Evolutionary conservation across 2,888 invertebrate genomes (phyloP), one percentile per base, ranked within the genome.

Genomic region (Ophioninae sp.): DNA sequence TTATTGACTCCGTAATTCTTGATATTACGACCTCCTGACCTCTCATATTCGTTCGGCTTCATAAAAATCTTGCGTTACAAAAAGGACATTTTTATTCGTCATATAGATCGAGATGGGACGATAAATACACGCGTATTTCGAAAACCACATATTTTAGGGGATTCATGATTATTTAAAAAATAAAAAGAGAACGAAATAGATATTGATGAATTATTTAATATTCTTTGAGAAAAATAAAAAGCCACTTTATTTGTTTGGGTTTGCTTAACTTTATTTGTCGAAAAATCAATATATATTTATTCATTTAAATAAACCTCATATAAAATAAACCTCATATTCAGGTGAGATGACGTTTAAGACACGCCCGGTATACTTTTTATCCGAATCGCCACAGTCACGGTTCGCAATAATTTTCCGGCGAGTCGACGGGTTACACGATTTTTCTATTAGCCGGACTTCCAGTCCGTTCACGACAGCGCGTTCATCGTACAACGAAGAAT

Each of bases 401-500:
- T 88, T 89, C 83, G 87, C 88, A 88, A 91, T 91, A 91, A 91
- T 90, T 91, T 89, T 85, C 85, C 79, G 50, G 62, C 72, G 69
- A 74, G 84, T 84, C 87, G 91, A 91, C 91, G 88, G 87, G 85
- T 82, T 87, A 92, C 92, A 92, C 86, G 92, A 91, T 90, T 92
- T 91, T 92, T 92, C 92, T 91, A 92, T 92, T 92, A 92, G 87
- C 81, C 81, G 86, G 79, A 84, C 84, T 78, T 81, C 83, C 17
- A 50, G 75, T 79, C 73, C 80, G 61, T 73, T 77, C 82, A 74
- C 68, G 78, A 82, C 78, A 30, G 30, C 30, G 30, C 84, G 23
- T 74, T 64, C 73, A 44, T 39, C 59, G 21, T 57, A 30, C 41
- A 41, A 41, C 41, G 39, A 64, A 39, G 30, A 79, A 41, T 23